Base-by-base conservation (phyloP, 2,888 invertebrate species). In the Bombylius discolor region DNA sequence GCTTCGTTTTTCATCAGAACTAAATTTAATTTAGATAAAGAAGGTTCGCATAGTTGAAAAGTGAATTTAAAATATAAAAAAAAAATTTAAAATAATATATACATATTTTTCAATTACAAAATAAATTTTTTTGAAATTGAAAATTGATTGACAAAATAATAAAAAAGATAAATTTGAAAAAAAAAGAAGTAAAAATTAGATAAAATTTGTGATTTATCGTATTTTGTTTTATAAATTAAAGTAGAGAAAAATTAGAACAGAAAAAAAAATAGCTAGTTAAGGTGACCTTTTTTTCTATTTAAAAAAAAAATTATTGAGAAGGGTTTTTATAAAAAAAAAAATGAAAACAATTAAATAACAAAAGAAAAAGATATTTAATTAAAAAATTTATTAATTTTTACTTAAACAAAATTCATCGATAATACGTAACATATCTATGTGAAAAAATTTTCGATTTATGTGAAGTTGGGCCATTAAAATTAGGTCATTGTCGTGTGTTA, bases 21-120 rank as follows among this genome's bases (percentile, higher is more conserved):
- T 70, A 70, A 70, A 70, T 70, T 66, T 69, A 72, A 72, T 69
- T 68, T 68, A 66, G 70, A 69, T 69, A 67, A 68, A 68, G 68
- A 71, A 72, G 73, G 73, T 74, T 68, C 66, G 68, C 67, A 63
- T 66, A 66, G 65, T 68, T 64, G 62, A 64, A 66, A 65, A 65
- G 62, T 64, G 64, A 67, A 62, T 66, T 64, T 64, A 61, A 63
- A 62, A 63, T 60, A 58, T 49, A 23, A 49, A 56, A 56, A 44
- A 42, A 52, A 61, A 56, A 61, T 62, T 47, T 50, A 47, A 56
- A 32, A 42, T 34, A 61, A 56, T 63, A 60, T 12, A 51, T 51
- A 58, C 46, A 49, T 33, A 36, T 49, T 50, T 42, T 47, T 54
- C 31, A 44, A 32, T 51, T 32, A 32, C 5, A 51, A 51, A 51